Conservation (phyloP, 2,888 invertebrate genomes). For the Spodoptera exigua region DNA sequence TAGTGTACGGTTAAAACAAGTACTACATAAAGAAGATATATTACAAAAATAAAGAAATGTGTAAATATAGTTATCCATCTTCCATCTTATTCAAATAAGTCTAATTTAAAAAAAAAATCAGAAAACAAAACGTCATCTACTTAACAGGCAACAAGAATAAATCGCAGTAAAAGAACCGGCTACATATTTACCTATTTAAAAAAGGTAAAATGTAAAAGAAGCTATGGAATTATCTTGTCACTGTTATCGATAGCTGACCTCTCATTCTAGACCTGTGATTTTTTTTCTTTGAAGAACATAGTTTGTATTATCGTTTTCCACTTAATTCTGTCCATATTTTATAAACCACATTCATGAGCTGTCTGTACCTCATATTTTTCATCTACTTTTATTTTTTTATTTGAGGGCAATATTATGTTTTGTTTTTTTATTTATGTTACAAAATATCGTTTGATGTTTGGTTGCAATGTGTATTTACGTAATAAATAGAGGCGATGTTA, state of each 20-base stretch:
- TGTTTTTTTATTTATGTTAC: no score
- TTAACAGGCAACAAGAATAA: not conserved
- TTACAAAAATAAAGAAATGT: no score
- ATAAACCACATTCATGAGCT: conserved; percentile 9
- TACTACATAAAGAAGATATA: no score
- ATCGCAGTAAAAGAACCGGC: conserved; percentile 22
- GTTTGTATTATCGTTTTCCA: conserved; percentile 6
- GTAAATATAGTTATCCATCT: no score
- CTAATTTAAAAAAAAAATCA: no score
- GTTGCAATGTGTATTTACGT: no score
- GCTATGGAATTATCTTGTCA: conserved; percentile 49
- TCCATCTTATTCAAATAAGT: no score
- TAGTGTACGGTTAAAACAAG: no score
- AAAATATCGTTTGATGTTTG: no score
- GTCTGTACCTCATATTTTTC: conserved; percentile 1
- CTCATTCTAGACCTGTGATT: conserved; percentile 38
- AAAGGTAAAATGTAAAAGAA: conserved; percentile 15
- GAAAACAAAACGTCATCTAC: no score
- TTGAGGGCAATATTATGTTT: no score
- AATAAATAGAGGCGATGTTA: no score
- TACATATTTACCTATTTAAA: conserved; percentile 24
- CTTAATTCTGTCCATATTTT: conserved; percentile 34
- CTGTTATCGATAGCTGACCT: conserved; percentile 14
- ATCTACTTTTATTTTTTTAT: not conserved
- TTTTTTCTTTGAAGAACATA: conserved; percentile 32